Conservation (phyloP, 2,113 vertebrate genomes). For the Clarias batrachus region DNA sequence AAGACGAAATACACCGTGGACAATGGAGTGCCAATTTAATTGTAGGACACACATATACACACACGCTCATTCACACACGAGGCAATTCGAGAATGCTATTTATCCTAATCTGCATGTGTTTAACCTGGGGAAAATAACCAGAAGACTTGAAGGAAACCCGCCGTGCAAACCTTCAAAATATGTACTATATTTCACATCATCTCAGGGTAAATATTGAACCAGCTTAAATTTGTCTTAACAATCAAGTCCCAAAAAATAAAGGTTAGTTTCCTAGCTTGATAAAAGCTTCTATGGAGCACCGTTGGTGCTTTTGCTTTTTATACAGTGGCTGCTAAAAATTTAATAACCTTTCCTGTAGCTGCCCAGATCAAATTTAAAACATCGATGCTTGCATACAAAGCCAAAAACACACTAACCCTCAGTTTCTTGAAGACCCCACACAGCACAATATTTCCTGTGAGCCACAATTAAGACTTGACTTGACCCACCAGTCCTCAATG, state of each 20-base stretch:
- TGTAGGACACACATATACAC: too few relatives aligned
- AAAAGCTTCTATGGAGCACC: not conserved
- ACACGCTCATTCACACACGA: too few relatives aligned
- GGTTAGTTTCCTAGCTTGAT: not conserved
- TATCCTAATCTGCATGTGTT: too few relatives aligned
- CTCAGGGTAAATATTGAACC: not conserved
- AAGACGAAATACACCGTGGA: too few relatives aligned
- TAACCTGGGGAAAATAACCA: too few relatives aligned
- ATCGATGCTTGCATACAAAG: not conserved
- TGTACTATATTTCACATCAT: not conserved
- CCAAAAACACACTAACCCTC: not conserved
- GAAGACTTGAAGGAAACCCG: too few relatives aligned
- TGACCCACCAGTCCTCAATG: not conserved
- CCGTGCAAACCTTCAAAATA: not conserved
- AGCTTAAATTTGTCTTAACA: not conserved
- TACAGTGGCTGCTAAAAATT: not conserved
- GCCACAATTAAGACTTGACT: not conserved
- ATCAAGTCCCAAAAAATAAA: not conserved
- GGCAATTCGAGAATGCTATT: too few relatives aligned
- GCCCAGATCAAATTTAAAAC: not conserved
- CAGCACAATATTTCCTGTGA: not conserved
- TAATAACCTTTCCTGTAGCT: not conserved
- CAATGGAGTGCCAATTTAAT: too few relatives aligned
- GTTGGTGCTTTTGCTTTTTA: not conserved
- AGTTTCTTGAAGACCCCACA: not conserved